Base-by-base conservation (phyloP, 2,797 vertebrate species). In the Vultur gryphus region DNA sequence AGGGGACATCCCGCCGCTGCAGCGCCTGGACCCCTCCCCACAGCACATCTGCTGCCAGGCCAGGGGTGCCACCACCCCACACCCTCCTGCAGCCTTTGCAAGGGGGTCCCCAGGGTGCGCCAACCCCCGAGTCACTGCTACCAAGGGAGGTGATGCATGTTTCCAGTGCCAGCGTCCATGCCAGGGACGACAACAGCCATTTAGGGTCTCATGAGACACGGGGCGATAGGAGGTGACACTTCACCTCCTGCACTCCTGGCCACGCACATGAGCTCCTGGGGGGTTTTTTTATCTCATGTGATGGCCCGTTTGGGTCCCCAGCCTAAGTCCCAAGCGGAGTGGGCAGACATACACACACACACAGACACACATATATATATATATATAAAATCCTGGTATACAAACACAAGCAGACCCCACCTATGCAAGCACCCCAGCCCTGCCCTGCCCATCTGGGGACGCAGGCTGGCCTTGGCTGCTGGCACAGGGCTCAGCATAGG, bases 61-160 rank as follows among this genome's bases (percentile, higher is more conserved):
- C 19, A 23, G 46, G 51, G 25, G 8, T 61, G 49, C 43, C 28
- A 35, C 58, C 20, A 14, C 44, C 7, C 21, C 41, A 6, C 5
- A 13, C 20, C 28, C 33, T 67, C 37, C 55, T 3, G 11, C 65
- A 75, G 43, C 49, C 35, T 71, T 67, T n/a, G 58, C 62, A 58
- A 49, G 6, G 39, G 4, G 15, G 11, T 49, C 23, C 15, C 48
- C 57, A 35, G 54, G 6, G 6, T 7, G 13, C 10, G 2, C 20
- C 0, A 0, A 37, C 23, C 79, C 55, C 43, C 5, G 4, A 1
- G 25, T 18, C 43, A 39, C 7, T 0, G 0, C 52, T 46, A 0
- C 26, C 1, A 5, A 39, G 23, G 48, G 18, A 0, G 2, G 25
- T 25, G 77, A 49, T 9, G 1, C 2, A 20, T 1, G 0, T 66